phyloP scores from a whole-genome alignment of 2,888 invertebrate genomes.

The Drosophila parthenogenetica region DNA sequence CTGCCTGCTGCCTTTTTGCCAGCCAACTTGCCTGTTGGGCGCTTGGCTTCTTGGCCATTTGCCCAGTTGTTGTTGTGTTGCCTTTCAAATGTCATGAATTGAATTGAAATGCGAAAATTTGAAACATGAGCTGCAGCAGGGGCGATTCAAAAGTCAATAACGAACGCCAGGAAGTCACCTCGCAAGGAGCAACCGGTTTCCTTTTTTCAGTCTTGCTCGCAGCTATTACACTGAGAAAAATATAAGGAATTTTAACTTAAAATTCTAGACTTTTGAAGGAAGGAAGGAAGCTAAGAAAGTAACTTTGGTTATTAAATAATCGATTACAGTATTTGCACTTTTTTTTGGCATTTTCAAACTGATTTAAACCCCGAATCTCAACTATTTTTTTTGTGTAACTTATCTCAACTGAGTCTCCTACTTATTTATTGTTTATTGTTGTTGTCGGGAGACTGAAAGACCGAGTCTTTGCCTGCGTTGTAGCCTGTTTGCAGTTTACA shows the following conservation, averaged over 20 bases:
- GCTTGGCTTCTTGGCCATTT: no score
- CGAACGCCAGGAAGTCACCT: conserved; percentile 62
- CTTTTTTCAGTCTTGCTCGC: conserved; percentile 26
- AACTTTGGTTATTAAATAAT: no score
- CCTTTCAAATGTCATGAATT: conserved; percentile 52
- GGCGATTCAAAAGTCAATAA: conserved; percentile 62
- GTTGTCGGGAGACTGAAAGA: conserved; percentile 29
- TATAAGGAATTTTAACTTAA: no score
- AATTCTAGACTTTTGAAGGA: no score
- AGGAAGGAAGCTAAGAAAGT: no score
- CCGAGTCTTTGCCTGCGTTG: conserved; percentile 32
- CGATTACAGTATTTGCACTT: no score
- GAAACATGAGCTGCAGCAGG: conserved; percentile 29
- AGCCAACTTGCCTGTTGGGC: conserved; percentile 6
- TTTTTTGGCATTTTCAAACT: no score
- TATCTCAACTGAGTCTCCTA: conserved; percentile 33
- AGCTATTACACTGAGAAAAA: background rate
- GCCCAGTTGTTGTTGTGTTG: conserved; percentile 4
- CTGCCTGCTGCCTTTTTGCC: conserved; percentile 8
- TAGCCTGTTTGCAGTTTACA: conserved; percentile 31
- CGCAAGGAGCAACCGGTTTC: conserved; percentile 64
- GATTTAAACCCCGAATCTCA: no score
- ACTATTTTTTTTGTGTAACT: background rate
- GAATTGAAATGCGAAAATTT: conserved; percentile 52
- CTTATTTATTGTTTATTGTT: conserved; percentile 62